These are phyloP conservation scores for Halocaridina rubra DNA, from an alignment of 2,888 invertebrate species.

Conservation along the genomic window DNA sequence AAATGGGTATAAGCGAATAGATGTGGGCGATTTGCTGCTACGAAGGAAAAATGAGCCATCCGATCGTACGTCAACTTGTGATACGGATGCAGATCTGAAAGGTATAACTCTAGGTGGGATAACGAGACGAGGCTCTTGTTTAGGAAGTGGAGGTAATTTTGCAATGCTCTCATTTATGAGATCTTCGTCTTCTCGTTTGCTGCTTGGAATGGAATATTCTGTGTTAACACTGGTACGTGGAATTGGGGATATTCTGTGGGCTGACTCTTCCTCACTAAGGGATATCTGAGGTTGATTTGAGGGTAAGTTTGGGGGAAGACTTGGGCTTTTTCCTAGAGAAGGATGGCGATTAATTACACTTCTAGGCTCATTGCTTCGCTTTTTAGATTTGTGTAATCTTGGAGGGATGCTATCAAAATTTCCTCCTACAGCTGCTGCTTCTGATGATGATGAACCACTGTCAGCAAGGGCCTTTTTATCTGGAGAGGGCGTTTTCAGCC, in stretches of 20 bases:
- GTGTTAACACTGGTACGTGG: not conserved
- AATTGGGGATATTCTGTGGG: not conserved
- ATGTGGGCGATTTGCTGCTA: conserved; percentile 59
- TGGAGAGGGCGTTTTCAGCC: conserved; percentile 76
- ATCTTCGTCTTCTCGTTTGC: conserved; percentile 32
- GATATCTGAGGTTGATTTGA: not conserved
- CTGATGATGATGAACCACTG: not conserved
- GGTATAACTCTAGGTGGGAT: conserved; percentile 74
- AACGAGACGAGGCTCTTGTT: conserved; percentile 34
- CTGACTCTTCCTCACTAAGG: not conserved
- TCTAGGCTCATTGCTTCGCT: conserved; percentile 17
- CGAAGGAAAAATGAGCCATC: conserved; percentile 73
- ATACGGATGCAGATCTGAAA: conserved; percentile 86
- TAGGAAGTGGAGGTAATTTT: conserved; percentile 41
- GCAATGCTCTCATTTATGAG: conserved; percentile 23
- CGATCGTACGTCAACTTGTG: conserved; percentile 82
- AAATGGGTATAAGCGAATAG: conserved; percentile 37
- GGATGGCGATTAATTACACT: conserved; percentile 12
- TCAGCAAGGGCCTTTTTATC: conserved; percentile 36
- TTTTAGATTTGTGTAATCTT: not conserved
- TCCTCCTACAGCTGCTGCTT: conserved; percentile 16
- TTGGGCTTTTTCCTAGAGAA: conserved; percentile 42
- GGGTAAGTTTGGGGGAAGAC: conserved; percentile 41
- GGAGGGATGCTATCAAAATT: not conserved
- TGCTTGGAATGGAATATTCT: not conserved